These are phyloP conservation scores for Caenorhabditis macrosperma DNA, from an alignment of 2,888 invertebrate genomes.

Conservation along the genomic window DNA sequence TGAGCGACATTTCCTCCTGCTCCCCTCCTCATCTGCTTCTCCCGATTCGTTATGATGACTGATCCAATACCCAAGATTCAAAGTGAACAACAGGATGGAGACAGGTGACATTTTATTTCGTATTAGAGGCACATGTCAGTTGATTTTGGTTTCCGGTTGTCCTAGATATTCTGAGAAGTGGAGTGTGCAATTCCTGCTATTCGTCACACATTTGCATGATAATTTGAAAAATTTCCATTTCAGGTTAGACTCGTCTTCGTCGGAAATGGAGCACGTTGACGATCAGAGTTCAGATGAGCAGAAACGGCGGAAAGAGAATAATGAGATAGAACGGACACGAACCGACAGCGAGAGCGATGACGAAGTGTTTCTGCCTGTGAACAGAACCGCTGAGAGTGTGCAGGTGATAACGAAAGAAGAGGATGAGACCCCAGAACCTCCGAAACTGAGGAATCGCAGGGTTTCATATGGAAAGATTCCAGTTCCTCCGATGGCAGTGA, in stretches of 20 bases:
- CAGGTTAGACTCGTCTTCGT: background rate
- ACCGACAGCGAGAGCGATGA: background rate
- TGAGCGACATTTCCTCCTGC: background rate
- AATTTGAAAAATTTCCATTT: background rate
- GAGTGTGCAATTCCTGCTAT: no score
- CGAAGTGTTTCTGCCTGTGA: background rate
- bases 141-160: no score
- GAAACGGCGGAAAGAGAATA: slow-evolving; percentile 4
- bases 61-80: background rate
- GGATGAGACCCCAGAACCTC: background rate
- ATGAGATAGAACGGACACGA: background rate
- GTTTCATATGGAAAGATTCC: slow-evolving; percentile 52
- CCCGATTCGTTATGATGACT: background rate
- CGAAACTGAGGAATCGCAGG: slow-evolving; percentile 21
- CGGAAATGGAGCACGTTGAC: background rate
- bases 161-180: no score
- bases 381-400: background rate
- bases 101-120: background rate
- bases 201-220: no score
- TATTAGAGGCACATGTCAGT: background rate
- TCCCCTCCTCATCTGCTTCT: background rate
- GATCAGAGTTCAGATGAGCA: slow-evolving; percentile 1
- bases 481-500: slow-evolving; percentile 43
- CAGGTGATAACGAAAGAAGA: background rate
- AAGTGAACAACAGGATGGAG: background rate